Evolutionary conservation across 2,797 vertebrate species (phyloP).

Genomic region (Podargus strigoides): DNA sequence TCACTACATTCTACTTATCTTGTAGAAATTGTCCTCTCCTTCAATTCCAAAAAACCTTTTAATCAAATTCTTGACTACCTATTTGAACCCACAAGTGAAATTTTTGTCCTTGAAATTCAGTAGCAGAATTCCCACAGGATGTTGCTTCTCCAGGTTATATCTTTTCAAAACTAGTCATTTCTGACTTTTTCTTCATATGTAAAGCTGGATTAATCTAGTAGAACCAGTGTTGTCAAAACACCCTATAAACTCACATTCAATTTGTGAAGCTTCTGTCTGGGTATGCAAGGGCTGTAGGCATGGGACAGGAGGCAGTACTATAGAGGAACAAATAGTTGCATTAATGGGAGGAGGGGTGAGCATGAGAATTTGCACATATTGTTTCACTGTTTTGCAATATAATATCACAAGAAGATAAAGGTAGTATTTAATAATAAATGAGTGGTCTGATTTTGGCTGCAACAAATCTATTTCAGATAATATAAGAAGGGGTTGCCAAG

Average conservation of each 20-base stretch:
- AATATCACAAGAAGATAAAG: not conserved
- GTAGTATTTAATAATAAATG: not conserved
- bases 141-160: not conserved
- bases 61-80: not conserved
- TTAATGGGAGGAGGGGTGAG: not conserved
- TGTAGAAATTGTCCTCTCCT: not conserved
- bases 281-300: not conserved
- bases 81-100: not conserved
- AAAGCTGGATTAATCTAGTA: not conserved
- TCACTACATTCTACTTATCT: not conserved
- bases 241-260: no score
- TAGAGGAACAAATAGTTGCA: not conserved
- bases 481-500: not conserved
- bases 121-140: not conserved
- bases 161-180: not conserved
- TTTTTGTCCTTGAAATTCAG: not conserved
- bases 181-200: not conserved
- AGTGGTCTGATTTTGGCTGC: not conserved
- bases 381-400: not conserved
- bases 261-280: not conserved
- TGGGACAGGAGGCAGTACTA: not conserved
- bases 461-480: not conserved
- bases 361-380: not conserved
- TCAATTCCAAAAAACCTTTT: not conserved
- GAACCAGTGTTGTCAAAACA: not conserved